Evolutionary conservation across 2,888 invertebrate genomes (phyloP), one percentile per base, ranked within the genome.

Genomic region (Drosophila pegasa): DNA sequence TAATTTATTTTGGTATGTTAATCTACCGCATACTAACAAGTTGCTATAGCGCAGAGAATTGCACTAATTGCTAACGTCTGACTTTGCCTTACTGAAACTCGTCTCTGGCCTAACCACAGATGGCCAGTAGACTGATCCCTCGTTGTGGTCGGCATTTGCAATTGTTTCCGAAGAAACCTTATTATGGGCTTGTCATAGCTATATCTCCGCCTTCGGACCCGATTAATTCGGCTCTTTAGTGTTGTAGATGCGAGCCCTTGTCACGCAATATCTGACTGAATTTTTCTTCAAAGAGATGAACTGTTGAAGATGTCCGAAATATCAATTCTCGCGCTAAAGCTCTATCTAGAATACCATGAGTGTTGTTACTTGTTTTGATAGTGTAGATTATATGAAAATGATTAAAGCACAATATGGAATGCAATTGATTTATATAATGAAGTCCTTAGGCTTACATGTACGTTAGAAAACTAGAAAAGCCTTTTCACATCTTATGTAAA

Each of bases 311-410:
- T 47, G 64, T 38, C 55, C 51, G 62, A 61, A 57, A 47, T 54
- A 66, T 65, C 71, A 63, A 68, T 76, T 58, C 66, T 67, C 61
- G 75, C 69, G 89, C 74, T 90, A 90, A 90, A 90, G 90, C 78
- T 82, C 59, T 86, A 72, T 65, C 75, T 77, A 84, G 80, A 86
- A 90, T 90, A 90, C 90, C 87, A 76, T 85, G 67, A 55, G 33
- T 75, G 77, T 83, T 86, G 90, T 91, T 90, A 90, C 12, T 86
- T 84, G 79, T 82, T 74, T n/a, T 5, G 14, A 20, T 12, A 18
- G 37, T 10, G 9, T 16, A 37, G 2, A 37, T 16, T 38, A 38
- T 22, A 25, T 25, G 25, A 25, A 25, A 25, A 25, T 3, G 25
- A 25, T 25, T 25, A 2, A 43, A 25, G 9, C 6, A 22, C 8